Percentiles rank a stretch among this genome's conserved stretches.
phyloP scores from a whole-genome alignment of 2,888 invertebrate species.

The Nomada fabriciana region DNA sequence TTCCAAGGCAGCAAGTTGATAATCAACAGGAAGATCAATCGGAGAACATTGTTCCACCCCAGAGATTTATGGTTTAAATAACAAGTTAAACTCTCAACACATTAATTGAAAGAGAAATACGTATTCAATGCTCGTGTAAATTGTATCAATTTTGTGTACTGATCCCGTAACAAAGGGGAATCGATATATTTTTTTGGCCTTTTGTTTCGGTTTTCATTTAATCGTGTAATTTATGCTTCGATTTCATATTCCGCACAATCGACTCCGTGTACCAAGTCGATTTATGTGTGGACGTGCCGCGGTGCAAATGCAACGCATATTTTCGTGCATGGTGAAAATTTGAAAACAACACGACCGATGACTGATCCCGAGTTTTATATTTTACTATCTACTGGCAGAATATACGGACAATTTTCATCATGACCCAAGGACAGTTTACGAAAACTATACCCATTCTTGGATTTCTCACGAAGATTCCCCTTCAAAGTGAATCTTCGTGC shows the following conservation, averaged over 20 bases:
- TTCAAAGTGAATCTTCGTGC: no score
- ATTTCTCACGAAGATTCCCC: neutral
- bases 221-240: slow-evolving; percentile 55
- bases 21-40: no score
- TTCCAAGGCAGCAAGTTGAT: no score
- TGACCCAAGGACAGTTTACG: slow-evolving; percentile 2
- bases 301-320: slow-evolving; percentile 1
- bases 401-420: slow-evolving; percentile 2
- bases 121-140: neutral
- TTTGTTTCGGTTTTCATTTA: slow-evolving; percentile 50
- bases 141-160: no score
- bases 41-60: no score
- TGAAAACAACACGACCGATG: neutral
- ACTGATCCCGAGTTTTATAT: slow-evolving; percentile 15
- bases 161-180: slow-evolving; percentile 27
- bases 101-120: neutral
- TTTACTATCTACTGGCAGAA: slow-evolving; percentile 16
- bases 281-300: slow-evolving; percentile 36
- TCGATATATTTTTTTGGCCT: slow-evolving; percentile 49
- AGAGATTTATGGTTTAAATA: neutral
- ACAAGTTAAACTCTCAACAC: neutral
- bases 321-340: slow-evolving; percentile 43
- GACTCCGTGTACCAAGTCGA: slow-evolving; percentile 45
- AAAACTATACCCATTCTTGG: neutral
- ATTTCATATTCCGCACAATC: slow-evolving; percentile 44